Percentiles rank a stretch among this genome's conserved stretches.
Conservation (phyloP, 2,888 invertebrate genomes). For the Cyaniris semiargus region DNA sequence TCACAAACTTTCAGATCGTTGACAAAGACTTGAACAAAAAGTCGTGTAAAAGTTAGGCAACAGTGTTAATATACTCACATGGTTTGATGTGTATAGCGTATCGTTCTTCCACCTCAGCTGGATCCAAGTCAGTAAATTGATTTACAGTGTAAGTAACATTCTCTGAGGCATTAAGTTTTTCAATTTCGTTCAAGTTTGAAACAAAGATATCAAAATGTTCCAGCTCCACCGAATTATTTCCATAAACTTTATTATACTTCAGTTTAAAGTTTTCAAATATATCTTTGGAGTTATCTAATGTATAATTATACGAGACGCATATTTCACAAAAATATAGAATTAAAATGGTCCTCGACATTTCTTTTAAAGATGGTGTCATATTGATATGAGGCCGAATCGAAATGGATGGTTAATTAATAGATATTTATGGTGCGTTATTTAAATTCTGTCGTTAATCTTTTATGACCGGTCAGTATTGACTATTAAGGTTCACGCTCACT, state of each 20-base stretch:
- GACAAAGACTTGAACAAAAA: background rate
- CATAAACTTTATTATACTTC: constrained; percentile 18
- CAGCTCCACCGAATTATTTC: background rate
- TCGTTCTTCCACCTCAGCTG: background rate
- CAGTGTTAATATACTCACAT: background rate
- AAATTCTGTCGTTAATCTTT: too few species aligned
- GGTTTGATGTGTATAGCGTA: constrained; percentile 12
- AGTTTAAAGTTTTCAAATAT: constrained; percentile 12
- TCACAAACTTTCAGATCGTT: background rate
- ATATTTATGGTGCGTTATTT: background rate
- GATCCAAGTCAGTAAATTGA: background rate
- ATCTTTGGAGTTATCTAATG: background rate
- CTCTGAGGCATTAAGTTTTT: constrained; percentile 7
- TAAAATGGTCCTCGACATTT: background rate
- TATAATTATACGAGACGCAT: background rate
- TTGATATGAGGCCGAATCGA: background rate
- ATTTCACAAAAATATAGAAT: background rate
- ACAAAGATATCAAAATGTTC: constrained; percentile 18
- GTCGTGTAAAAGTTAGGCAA: too few species aligned
- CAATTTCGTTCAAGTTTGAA: constrained; percentile 19
- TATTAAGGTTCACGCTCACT: too few species aligned
- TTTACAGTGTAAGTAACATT: background rate
- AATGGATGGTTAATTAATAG: background rate
- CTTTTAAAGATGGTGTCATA: background rate
- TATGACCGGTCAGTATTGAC: too few species aligned